These are phyloP conservation scores for Hedya salicella DNA, from an alignment of 2,888 invertebrate genomes.

Conservation along the genomic window DNA sequence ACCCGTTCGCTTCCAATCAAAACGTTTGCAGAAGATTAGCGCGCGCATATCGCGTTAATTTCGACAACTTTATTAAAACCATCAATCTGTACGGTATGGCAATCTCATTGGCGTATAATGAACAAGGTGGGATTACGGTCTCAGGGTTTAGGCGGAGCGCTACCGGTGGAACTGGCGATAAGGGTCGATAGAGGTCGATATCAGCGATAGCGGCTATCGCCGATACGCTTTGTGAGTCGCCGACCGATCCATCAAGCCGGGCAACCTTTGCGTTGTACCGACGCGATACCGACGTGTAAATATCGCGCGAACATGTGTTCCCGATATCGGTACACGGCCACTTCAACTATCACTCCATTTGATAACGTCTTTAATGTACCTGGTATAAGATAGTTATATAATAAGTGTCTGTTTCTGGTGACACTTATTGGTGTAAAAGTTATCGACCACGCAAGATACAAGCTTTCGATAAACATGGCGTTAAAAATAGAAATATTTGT, in stretches of 20 bases:
- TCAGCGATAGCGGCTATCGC: conserved; percentile 70
- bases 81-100: conserved; percentile 64
- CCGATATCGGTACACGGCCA: conserved; percentile 75
- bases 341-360: conserved; percentile 69
- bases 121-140: conserved; percentile 73
- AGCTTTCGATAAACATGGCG: neutral
- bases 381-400: conserved; percentile 57
- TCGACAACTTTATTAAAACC: conserved; percentile 61
- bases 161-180: conserved; percentile 54
- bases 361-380: conserved; percentile 75
- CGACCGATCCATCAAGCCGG: conserved; percentile 79
- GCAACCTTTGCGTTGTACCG: conserved; percentile 77
- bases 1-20: conserved; percentile 38
- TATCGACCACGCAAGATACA: conserved; percentile 17
- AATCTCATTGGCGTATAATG: conserved; percentile 74
- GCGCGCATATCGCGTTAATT: conserved; percentile 44
- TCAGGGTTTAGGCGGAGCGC: conserved; percentile 59
- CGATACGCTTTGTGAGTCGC: conserved; percentile 79
- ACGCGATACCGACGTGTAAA: conserved; percentile 67
- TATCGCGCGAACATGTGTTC: conserved; percentile 78
- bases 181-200: conserved; percentile 55
- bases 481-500: neutral
- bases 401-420: conserved; percentile 54
- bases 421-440: conserved; percentile 53
- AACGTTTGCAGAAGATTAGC: conserved; percentile 46